Conservation (phyloP, 2,888 invertebrate genomes). For the Orthosia cruda region DNA sequence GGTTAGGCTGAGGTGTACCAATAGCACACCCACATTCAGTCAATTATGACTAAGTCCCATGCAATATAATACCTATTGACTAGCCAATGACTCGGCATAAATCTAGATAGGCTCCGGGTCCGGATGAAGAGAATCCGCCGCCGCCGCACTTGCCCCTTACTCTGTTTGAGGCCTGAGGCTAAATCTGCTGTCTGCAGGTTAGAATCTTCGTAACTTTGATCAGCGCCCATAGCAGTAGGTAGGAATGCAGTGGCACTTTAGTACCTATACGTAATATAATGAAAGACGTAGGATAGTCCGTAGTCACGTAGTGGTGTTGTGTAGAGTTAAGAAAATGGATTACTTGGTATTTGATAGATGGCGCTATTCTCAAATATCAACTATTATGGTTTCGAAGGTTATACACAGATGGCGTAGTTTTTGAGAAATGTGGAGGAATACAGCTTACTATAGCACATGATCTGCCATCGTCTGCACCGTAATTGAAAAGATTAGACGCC, state of each 20-base stretch:
- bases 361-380: slow-evolving; percentile 9
- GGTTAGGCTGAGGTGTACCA: too few relatives aligned
- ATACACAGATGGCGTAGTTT: neutral
- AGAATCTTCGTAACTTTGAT: neutral
- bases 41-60: too few relatives aligned
- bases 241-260: neutral
- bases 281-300: neutral
- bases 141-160: too few relatives aligned
- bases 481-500: too few relatives aligned
- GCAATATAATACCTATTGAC: too few relatives aligned
- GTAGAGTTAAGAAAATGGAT: neutral
- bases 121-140: too few relatives aligned
- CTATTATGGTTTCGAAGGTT: neutral
- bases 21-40: too few relatives aligned
- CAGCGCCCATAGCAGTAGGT: neutral
- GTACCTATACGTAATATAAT: neutral
- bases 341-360: neutral
- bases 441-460: neutral
- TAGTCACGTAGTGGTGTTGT: neutral
- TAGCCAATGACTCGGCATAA: too few relatives aligned
- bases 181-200: neutral
- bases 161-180: neutral
- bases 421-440: neutral
- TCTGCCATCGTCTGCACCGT: neutral
- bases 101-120: too few relatives aligned